Base-by-base conservation (phyloP, 2,888 invertebrate species). In the Orthosia gothica region DNA sequence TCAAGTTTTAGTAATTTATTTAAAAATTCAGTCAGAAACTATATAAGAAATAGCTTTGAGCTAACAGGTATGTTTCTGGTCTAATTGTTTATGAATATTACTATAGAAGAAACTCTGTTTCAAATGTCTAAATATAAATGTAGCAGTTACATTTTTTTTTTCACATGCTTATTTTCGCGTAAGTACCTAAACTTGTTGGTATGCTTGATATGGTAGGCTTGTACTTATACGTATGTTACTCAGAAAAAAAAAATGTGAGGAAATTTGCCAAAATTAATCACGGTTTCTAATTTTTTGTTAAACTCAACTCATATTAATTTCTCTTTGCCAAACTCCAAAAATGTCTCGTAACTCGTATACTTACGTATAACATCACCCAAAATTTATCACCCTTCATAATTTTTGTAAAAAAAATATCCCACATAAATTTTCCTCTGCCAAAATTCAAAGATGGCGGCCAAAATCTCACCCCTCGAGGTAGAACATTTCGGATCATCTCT, bases 401-500 rank as follows among this genome's bases (percentile, higher is more conserved):
- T 59, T 5, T 32, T 1, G 12, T 0, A 40, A 32, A 61, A 68
- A 18, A 49, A 64, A 23, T 0, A 18, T 32, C 0, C 12, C 3
- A 26, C 18, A 70, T 26, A 23, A 68, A 55, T 70, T 58, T 69
- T 20, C 20, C 52, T 55, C 23, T 47, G 72, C 76, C 26, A 84
- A 80, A 83, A 76, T 80, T 18, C 54, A 84, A 86, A 86, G 81
- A 86, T 86, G 86, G 84, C 83, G 58, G 40, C 78, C 58, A 76
- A 85, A 82, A 83, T 84, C 79, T 82, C 87, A 87, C 88, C 88
- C 85, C 87, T 76, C 71, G 79, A 87, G 72, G 88, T 91, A 89
- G 91, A 92, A 89, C 91, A 92, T 88, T 92, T 91, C 89, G 85
- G 85, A 79, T 79, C 87, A 89, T 82, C 82, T 77, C 86, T 93